Evolutionary conservation across 2,888 invertebrate species (phyloP).

Genomic region (Megaustenia siamemsis): DNA sequence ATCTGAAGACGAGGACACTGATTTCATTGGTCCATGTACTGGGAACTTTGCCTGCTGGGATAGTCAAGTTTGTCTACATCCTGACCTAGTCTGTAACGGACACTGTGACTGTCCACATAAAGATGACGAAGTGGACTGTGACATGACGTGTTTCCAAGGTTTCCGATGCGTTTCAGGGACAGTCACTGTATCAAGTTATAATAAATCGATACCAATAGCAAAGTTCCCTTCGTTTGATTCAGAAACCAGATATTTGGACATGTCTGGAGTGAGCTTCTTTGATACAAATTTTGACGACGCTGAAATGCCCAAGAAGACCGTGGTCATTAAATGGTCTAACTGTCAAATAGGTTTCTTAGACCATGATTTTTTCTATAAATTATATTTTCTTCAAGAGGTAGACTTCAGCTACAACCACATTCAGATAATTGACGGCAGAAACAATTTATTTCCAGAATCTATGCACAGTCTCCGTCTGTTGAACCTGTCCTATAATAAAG

Average conservation of each 20-base stretch:
- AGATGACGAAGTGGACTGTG: slow-evolving; percentile 26
- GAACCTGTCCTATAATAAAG: too few relatives aligned
- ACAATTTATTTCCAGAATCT: too few relatives aligned
- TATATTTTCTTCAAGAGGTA: too few relatives aligned
- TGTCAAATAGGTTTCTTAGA: too few relatives aligned
- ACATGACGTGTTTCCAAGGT: slow-evolving; percentile 17
- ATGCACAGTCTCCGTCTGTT: too few relatives aligned
- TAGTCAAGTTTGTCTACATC: slow-evolving; percentile 13
- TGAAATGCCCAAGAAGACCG: too few relatives aligned
- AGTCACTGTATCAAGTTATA: background rate
- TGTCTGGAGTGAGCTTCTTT: background rate
- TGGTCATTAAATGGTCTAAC: too few relatives aligned
- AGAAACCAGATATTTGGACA: background rate
- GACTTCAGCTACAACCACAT: too few relatives aligned
- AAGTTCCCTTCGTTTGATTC: background rate
- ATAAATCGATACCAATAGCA: background rate
- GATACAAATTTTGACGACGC: too few relatives aligned
- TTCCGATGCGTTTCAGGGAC: slow-evolving; percentile 11
- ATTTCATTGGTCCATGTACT: background rate
- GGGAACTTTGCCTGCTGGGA: slow-evolving; percentile 13
- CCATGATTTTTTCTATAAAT: too few relatives aligned
- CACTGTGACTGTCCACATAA: slow-evolving; percentile 21
- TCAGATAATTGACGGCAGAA: too few relatives aligned
- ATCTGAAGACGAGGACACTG: background rate
- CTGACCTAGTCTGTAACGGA: slow-evolving; percentile 38